Evolutionary conservation across 2,113 vertebrate species (phyloP).

Genomic region (Pelusios castaneus): DNA sequence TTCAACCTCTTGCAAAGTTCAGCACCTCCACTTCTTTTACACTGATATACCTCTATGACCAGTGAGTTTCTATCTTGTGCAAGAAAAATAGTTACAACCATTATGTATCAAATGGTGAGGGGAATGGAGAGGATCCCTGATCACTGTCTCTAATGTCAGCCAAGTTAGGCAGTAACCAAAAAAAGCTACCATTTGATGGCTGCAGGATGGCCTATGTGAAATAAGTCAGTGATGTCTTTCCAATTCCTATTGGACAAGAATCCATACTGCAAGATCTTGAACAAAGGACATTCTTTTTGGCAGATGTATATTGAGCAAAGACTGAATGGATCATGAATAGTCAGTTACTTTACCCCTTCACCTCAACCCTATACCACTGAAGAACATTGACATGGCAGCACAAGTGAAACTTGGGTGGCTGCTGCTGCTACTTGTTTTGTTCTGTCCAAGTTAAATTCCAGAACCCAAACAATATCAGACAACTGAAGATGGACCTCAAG

Average conservation of each 20-base stretch:
- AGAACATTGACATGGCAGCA: not conserved
- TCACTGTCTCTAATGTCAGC: conserved; percentile 20
- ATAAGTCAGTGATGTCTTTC: conserved; percentile 10
- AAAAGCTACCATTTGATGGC: conserved; percentile 24
- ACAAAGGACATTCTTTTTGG: not conserved
- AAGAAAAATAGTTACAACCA: not conserved
- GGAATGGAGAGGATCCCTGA: not conserved
- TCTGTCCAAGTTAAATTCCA: not conserved
- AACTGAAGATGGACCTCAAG: not conserved
- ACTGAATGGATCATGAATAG: not conserved
- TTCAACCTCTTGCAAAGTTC: not conserved
- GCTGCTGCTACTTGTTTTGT: not conserved
- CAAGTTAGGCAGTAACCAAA: conserved; percentile 20
- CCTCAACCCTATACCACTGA: not conserved
- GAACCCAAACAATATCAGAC: not conserved
- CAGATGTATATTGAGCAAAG: not conserved
- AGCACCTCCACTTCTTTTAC: not conserved
- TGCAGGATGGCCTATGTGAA: conserved; percentile 38
- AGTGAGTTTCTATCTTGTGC: not conserved
- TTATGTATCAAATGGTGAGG: conserved; percentile 2
- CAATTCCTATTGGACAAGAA: not conserved
- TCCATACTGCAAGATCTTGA: not conserved
- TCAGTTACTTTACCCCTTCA: not conserved
- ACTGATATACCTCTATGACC: not conserved
- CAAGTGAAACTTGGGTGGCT: not conserved